A percentile compares a stretch with the other conserved stretches of the same genome.
Evolutionary conservation across 2,888 invertebrate species (phyloP).

Genomic region (Agriotes lineatus): DNA sequence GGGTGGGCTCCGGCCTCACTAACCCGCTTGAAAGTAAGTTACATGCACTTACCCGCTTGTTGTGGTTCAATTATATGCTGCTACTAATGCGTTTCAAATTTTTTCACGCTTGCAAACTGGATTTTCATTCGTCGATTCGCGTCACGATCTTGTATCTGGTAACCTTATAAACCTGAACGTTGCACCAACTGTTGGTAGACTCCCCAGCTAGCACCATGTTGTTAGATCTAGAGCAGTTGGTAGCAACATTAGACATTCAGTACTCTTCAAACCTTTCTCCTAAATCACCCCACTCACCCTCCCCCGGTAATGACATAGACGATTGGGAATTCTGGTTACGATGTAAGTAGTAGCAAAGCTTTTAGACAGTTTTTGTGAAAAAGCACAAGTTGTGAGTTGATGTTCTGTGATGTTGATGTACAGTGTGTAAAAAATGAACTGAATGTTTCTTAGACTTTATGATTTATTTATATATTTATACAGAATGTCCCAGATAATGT

Average conservation of each 20-base stretch:
- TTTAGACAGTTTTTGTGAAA: too few relatives aligned
- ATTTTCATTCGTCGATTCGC: constrained; percentile 25
- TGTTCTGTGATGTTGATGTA: too few relatives aligned
- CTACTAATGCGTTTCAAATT: constrained; percentile 27
- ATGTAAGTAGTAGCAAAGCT: constrained; percentile 63
- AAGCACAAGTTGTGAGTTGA: too few relatives aligned
- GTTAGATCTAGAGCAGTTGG: constrained; percentile 71
- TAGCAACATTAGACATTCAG: constrained; percentile 60
- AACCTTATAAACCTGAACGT: neutral
- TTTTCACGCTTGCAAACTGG: constrained; percentile 41
- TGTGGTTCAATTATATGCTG: neutral
- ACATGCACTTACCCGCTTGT: too few relatives aligned
- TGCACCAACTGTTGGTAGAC: constrained; percentile 53
- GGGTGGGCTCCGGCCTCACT: constrained; percentile 78
- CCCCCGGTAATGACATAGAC: constrained; percentile 54
- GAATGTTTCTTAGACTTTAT: too few relatives aligned
- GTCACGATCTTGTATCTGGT: too few relatives aligned
- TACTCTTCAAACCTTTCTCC: constrained; percentile 32
- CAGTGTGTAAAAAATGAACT: too few relatives aligned
- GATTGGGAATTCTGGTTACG: constrained; percentile 64
- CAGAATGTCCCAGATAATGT: too few relatives aligned
- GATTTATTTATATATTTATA: too few relatives aligned
- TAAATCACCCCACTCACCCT: constrained; percentile 46
- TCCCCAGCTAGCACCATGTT: constrained; percentile 66
- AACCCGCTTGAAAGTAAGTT: constrained; percentile 80